Percentiles rank a stretch among this genome's conserved stretches.
phyloP scores from a whole-genome alignment of 2,888 invertebrate species.

The Polia nebulosa region DNA sequence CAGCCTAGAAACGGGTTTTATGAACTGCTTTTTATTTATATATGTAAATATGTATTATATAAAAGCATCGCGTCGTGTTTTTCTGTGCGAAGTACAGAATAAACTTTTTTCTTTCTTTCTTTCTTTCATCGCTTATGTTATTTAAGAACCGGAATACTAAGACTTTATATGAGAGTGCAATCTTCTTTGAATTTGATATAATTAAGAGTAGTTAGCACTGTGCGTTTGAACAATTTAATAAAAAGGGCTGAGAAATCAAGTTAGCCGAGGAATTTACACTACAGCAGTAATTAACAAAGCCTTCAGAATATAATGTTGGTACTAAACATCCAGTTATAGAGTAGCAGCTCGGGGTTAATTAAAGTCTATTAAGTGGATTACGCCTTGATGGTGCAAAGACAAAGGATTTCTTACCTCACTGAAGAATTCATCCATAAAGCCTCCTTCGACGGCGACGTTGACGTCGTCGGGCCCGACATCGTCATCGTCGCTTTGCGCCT shows the following conservation, averaged over 20 bases:
- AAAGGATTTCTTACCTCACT: constrained; percentile 95
- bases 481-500: constrained; percentile 99
- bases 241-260: constrained; percentile 40
- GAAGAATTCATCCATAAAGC: constrained; percentile 99
- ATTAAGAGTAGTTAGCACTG: not conserved
- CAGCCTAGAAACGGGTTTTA: constrained; percentile 48
- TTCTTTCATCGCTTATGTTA: constrained; percentile 8
- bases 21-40: constrained; percentile 14
- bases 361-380: constrained; percentile 48
- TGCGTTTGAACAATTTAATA: constrained; percentile 33
- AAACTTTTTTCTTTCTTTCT: too few relatives aligned
- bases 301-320: constrained; percentile 58
- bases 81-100: too few relatives aligned
- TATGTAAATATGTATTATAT: constrained; percentile 21
- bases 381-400: constrained; percentile 13
- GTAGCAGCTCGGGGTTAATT: constrained; percentile 46
- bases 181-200: not conserved
- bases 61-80: too few relatives aligned
- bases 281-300: constrained; percentile 63
- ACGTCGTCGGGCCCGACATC: constrained; percentile 98
- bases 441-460: constrained; percentile 98
- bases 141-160: constrained; percentile 4
- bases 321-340: constrained; percentile 41
- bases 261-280: constrained; percentile 45
- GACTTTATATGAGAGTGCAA: constrained; percentile 6